Evolutionary conservation across 64 coral and sea anemone genomes (phyloP), one percentile per base, ranked within the genome.

Genomic region (Montipora capricornis): DNA sequence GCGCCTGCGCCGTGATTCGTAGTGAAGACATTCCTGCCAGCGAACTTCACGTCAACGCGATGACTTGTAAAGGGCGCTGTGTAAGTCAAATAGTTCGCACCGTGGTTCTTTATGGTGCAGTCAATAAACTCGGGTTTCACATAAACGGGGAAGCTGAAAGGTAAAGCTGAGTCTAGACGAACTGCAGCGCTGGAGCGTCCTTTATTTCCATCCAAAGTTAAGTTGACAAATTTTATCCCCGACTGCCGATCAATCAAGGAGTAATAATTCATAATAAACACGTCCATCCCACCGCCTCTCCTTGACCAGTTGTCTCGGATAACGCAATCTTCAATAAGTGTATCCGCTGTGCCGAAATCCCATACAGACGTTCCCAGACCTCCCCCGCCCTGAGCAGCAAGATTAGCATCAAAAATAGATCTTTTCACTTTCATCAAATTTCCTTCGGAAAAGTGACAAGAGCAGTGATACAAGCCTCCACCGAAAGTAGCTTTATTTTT

Each of bases 1-100:
- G 91, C 96, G 1, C 96, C 96, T 2, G 89, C 83, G 7, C 96
- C 96, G 13, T 73, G 62, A 24, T 98, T 98, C 45, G 74, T 19
- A 7, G 24, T 57, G 62, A 98, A 90, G 5, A 91, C 78, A 75
- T 94, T 98, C 37, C 77, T 82, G 44, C 96, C 96, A 7, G 13
- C 59, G 19, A 95, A 95, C 66, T 68, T 79, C 2, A 88, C 71
- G 44, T 89, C 79, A 44, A 95, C 64, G 37, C 93, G 76, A 9
- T 92, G 93, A 74, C 89, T 84, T 19, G 93, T 95, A 17, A 98
- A 90, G 3, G 96, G 93, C 1, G 62, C 67, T 12, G 82, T 86
- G 82, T 86, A 86, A 1, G 82, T 71, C 14, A 1, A 16, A 44
- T 82, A 89, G 5, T 81, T 73, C 44, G 77, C 70, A 24, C 49